Conservation (phyloP, 2,113 vertebrate species). For the Capricornis sumatraensis region DNA sequence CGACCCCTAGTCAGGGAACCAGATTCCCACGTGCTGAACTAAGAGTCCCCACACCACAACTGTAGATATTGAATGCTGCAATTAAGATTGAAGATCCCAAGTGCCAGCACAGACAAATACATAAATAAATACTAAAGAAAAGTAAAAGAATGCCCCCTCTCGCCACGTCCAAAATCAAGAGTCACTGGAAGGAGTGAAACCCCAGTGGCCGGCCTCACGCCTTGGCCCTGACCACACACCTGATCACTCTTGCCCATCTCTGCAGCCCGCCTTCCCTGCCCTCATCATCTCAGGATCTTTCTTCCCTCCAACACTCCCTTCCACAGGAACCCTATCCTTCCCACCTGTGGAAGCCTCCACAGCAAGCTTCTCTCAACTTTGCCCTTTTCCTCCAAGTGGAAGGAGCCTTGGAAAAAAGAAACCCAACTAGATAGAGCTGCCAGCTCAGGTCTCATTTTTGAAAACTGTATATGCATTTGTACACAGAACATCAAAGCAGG, state of each 20-base stretch:
- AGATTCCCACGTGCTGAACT: neutral
- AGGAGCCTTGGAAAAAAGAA: neutral
- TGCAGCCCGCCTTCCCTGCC: neutral
- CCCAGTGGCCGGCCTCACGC: neutral
- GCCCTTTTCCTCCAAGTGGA: neutral
- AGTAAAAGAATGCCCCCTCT: neutral
- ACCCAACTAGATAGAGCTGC: neutral
- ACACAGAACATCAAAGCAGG: neutral
- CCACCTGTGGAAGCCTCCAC: neutral
- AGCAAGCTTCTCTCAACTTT: neutral
- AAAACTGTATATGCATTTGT: neutral
- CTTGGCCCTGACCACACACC: neutral
- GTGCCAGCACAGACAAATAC: neutral
- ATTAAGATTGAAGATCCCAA: neutral
- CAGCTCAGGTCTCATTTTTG: neutral
- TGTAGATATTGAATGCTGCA: neutral
- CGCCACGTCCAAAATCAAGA: neutral
- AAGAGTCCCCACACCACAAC: neutral
- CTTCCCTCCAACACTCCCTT: neutral
- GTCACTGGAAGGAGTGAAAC: neutral
- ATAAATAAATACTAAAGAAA: neutral
- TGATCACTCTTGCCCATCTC: no score
- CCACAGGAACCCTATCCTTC: neutral
- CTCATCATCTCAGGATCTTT: neutral
- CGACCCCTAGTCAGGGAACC: accelerated